Evolutionary conservation across 2,888 invertebrate species (phyloP), one percentile per base, ranked within the genome.

Genomic region (Cryptocephalus moraei): DNA sequence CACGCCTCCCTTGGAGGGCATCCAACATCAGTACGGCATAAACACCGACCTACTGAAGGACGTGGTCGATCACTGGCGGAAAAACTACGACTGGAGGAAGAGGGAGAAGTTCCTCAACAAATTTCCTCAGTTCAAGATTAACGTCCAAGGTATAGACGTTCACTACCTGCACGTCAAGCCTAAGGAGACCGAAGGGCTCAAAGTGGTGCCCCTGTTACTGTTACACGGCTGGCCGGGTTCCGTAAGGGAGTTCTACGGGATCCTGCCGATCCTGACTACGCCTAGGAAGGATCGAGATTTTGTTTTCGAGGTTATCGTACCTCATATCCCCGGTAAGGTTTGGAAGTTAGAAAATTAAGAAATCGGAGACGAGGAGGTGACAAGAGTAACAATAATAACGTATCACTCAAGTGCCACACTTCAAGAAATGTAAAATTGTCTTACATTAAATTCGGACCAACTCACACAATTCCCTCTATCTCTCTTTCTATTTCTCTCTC

Each of bases 141-240:
- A 78, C 45, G 80, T 90, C 44, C 81, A 83, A 67, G 86, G 86
- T 43, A 83, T 86, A 62, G 88, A 80, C 63, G 65, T 86, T 12
- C 83, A 80, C 56, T 67, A 55, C 49, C 50, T 67, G n/a, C 65
- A 65, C 43, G 75, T 77, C 1, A 83, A 81, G 67, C 80, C 81
- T 6, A 66, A 58, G 44, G 49, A 55, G 63, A 49, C 58, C 0
- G 41, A 48, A 33, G 54, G 54, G 4, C 33, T 62, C 1, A 64
- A 75, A 59, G 74, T 79, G 0, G 53, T 84, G 0, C 86, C 89
- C 0, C 61, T 90, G 0, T 68, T 89, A 2, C 57, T 93, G 36
- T 67, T 86, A 10, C 92, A 93, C 63, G 93, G 93, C 34, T 93
- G 93, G 92, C 91, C 92, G 0, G 90, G 91, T 1, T 89, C 88